Evolutionary conservation across 2,113 vertebrate genomes (phyloP).

Genomic region (Bos javanicus): DNA sequence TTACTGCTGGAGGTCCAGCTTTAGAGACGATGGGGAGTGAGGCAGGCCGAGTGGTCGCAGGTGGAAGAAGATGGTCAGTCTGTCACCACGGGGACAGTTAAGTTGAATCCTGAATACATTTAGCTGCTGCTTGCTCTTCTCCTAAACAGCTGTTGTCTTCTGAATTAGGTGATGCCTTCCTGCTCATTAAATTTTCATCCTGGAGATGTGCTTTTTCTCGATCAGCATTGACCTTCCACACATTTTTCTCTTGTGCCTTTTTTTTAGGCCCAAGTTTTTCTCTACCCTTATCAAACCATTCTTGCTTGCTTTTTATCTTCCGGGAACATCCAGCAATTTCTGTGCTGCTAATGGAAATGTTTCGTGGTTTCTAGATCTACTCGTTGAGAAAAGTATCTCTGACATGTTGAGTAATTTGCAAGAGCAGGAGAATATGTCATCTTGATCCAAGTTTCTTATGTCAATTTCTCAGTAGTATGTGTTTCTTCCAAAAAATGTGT

Average conservation of each 20-base stretch:
- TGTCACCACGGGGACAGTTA: background rate
- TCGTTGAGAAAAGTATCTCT: background rate
- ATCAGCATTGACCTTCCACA: background rate
- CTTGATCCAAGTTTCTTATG: constrained; percentile 12
- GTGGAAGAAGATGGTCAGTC: background rate
- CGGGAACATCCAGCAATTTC: background rate
- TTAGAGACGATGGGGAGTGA: background rate
- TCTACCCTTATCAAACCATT: background rate
- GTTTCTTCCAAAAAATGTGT: background rate
- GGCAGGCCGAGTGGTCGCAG: background rate
- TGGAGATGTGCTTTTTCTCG: background rate
- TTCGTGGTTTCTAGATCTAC: background rate
- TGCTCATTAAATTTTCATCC: background rate
- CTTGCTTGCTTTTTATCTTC: background rate
- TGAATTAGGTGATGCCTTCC: background rate
- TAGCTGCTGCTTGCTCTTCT: background rate
- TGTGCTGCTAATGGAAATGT: constrained; percentile 31
- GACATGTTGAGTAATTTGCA: background rate
- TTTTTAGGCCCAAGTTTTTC: background rate
- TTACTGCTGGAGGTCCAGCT: background rate
- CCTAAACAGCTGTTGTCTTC: background rate
- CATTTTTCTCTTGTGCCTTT: background rate
- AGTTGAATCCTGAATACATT: background rate
- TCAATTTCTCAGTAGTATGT: background rate
- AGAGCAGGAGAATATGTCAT: background rate